A percentile compares a stretch with the other conserved stretches of the same genome.
Evolutionary conservation across 2,888 invertebrate species (phyloP).

Genomic region (Electrophaes corylata): DNA sequence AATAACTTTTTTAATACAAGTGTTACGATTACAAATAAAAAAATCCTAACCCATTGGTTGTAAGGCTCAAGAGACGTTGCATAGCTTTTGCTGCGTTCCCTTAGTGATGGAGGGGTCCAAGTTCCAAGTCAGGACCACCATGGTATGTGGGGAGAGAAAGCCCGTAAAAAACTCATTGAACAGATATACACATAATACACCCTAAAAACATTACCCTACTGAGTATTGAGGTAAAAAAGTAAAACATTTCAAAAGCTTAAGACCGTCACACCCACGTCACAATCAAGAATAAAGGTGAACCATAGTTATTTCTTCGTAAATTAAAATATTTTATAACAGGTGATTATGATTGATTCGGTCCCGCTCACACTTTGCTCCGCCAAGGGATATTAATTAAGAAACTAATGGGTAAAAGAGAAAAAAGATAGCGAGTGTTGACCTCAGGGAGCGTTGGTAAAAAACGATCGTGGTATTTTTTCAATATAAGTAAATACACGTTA

Average conservation of each 20-base stretch:
- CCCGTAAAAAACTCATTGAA: no score
- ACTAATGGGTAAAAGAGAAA: conserved; percentile 75
- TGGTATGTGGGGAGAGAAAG: no score
- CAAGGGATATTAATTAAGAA: conserved; percentile 78
- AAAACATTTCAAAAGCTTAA: background rate
- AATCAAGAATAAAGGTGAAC: conserved; percentile 26
- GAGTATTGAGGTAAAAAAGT: background rate
- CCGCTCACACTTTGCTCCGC: conserved; percentile 50
- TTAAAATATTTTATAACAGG: conserved; percentile 68
- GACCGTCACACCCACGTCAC: conserved; percentile 26
- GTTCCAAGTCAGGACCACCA: no score
- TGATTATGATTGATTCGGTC: conserved; percentile 78
- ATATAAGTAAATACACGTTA: no score
- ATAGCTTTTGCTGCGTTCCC: no score
- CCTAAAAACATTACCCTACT: no score
- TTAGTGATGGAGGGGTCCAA: no score
- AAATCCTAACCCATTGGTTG: no score
- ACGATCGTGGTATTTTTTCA: background rate
- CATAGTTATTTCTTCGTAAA: conserved; percentile 38
- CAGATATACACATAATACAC: no score
- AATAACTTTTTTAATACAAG: no score
- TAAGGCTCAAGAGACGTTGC: no score
- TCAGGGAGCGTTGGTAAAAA: conserved; percentile 48
- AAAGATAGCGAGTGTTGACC: conserved; percentile 61
- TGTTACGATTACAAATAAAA: no score